A percentile compares a stretch with the other conserved stretches of the same genome.
Conservation (phyloP, 64 coral and sea anemone species). For the Actinia equina region DNA sequence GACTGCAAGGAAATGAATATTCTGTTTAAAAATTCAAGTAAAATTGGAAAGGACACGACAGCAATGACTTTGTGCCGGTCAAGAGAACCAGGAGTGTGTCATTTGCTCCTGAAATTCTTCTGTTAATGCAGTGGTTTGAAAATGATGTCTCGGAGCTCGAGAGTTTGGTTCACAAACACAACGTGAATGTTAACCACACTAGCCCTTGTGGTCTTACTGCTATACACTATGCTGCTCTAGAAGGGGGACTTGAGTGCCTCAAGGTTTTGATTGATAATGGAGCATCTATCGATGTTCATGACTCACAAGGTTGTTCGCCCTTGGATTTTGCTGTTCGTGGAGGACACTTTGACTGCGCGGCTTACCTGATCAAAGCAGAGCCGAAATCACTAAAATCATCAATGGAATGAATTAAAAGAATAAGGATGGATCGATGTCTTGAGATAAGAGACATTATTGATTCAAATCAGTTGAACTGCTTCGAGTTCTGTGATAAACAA, state of each 20-base stretch:
- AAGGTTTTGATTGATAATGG: conserved; percentile 64
- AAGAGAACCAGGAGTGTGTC: conserved; percentile 74
- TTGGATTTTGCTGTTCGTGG: conserved; percentile 92
- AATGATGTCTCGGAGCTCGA: conserved; percentile 70
- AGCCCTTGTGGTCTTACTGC: conserved; percentile 69
- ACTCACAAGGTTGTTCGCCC: conserved; percentile 67
- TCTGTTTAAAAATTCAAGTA: conserved; percentile 30
- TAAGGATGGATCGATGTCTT: not conserved
- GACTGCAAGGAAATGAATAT: conserved; percentile 67
- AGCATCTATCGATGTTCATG: conserved; percentile 44
- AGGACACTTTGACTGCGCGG: conserved; percentile 90
- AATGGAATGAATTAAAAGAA: conserved; percentile 48
- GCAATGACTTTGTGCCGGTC: not conserved
- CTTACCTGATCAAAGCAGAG: conserved; percentile 74
- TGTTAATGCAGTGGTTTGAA: conserved; percentile 69
- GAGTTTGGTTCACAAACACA: conserved; percentile 51
- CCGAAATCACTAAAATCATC: conserved; percentile 82
- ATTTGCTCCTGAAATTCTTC: conserved; percentile 77
- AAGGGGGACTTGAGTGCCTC: conserved; percentile 75
- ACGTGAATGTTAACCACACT: conserved; percentile 70
- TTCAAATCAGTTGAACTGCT: not conserved
- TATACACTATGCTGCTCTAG: conserved; percentile 72
- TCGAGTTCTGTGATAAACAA: not conserved
- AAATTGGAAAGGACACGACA: not conserved
- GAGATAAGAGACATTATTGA: not conserved